Evolutionary conservation across 2,888 invertebrate genomes (phyloP).

Genomic region (Anoplius nigerrimus): DNA sequence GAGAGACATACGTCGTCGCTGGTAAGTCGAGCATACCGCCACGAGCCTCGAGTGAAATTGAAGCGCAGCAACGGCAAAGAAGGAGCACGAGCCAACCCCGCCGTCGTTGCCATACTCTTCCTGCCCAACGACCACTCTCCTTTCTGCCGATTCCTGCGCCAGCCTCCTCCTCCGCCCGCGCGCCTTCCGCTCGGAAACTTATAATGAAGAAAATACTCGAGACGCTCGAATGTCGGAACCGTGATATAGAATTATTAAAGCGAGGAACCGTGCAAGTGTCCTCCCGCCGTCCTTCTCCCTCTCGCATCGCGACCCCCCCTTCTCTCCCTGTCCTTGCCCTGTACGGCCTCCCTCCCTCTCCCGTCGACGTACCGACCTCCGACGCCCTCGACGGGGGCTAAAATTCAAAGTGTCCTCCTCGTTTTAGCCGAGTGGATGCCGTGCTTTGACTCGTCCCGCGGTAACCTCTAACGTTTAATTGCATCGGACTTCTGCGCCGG

Average conservation of each 20-base stretch:
- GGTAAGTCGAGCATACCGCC: slow-evolving; percentile 53
- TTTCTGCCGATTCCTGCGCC: slow-evolving; percentile 10
- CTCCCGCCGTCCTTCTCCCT: slow-evolving; percentile 8
- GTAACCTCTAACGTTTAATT: slow-evolving; percentile 65
- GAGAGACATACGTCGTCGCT: slow-evolving; percentile 10
- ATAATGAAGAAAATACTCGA: slow-evolving; percentile 61
- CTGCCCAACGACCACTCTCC: slow-evolving; percentile 31
- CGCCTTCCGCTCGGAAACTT: slow-evolving; percentile 44
- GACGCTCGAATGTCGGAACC: slow-evolving; percentile 50
- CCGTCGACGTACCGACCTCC: slow-evolving; percentile 5
- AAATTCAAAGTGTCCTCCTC: slow-evolving; percentile 60
- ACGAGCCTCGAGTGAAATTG: slow-evolving; percentile 45
- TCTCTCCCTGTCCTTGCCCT: slow-evolving; percentile 14
- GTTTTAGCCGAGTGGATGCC: slow-evolving; percentile 54
- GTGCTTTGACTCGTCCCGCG: slow-evolving; percentile 48
- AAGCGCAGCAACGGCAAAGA: slow-evolving; percentile 39
- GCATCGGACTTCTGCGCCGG: slow-evolving; percentile 65
- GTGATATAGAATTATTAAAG: slow-evolving; percentile 53
- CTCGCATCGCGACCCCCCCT: background rate
- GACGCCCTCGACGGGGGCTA: slow-evolving; percentile 21
- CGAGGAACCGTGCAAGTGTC: slow-evolving; percentile 44
- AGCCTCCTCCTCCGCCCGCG: slow-evolving; percentile 9
- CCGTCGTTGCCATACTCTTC: background rate
- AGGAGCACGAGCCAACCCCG: background rate
- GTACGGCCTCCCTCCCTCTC: slow-evolving; percentile 5